Evolutionary conservation across 1,140 invertebrate genomes (phyloP).

Genomic region (Pantala flavescens): DNA sequence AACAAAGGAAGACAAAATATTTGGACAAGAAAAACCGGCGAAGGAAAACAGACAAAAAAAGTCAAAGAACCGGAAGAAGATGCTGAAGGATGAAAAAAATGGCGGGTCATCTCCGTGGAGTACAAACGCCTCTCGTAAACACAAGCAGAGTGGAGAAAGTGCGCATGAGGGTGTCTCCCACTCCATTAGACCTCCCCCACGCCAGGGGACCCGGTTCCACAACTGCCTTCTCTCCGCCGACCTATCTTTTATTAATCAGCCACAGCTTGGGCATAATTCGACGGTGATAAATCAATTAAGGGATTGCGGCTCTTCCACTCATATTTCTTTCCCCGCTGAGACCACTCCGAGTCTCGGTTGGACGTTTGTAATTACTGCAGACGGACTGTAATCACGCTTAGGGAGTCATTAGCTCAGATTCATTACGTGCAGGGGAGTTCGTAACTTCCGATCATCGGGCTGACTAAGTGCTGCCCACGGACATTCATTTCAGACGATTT

Average conservation of each 20-base stretch:
- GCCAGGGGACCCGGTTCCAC: neutral
- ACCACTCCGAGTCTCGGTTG: neutral
- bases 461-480: no score
- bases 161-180: neutral
- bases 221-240: neutral
- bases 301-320: neutral
- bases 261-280: neutral
- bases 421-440: neutral
- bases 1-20: no score
- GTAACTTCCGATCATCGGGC: neutral
- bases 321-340: conserved; percentile 5
- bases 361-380: neutral
- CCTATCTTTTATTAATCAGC: neutral
- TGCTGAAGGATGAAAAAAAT: neutral
- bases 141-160: neutral
- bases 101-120: neutral
- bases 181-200: neutral
- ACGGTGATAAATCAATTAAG: conserved; percentile 3
- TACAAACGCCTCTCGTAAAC: conserved; percentile 1
- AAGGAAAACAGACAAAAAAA: no score
- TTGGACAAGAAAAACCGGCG: no score
- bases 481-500: no score
- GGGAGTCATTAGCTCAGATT: neutral
- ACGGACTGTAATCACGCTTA: conserved; percentile 8
- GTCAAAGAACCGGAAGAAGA: neutral